Base-by-base conservation (phyloP, 2,113 vertebrate genomes). In the Peromyscus maniculatus region DNA sequence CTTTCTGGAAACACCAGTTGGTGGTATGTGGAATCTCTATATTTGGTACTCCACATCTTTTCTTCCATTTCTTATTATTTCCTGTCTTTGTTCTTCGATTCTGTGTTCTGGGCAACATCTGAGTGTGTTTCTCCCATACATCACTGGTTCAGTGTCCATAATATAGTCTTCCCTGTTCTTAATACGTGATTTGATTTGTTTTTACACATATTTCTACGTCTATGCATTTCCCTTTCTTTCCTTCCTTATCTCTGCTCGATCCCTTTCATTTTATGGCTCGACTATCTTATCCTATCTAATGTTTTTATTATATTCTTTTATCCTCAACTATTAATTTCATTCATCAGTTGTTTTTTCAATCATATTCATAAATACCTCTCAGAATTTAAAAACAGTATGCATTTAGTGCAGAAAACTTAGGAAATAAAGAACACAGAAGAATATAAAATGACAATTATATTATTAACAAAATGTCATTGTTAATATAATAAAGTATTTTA, bases 391-490 rank as follows among this genome's bases (percentile, higher is more conserved):
- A 92, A 17, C 93, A 91, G 46, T 22, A 31, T 83, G 28, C 67
- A 69, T 78, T 78, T 96, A 46, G 36, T 93, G 19, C 21, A 94
- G 57, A 93, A 91, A 67, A 13, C 57, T 94, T 89, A 89, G 67
- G 10, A 96, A 88, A 71, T 77, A 62, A n/a, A 89, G 49, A 88
- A 52, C 28, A 43, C 46, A 55, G 16, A 66, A 62, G 28, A 92
- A 95, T 78, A 67, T 77, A 89, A 90, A 94, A 69, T 91, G 6
- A 91, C 36, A 57, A 87, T 94, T 93, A 89, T 93, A 9, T n/a
- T 7, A 52, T 33, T 93, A 66, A 67, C 11, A 21, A 49, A 66
- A 72, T 89, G 52, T 62, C 52, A 49, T 33, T 36, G 49, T 75
- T 69, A 92, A 36, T 55, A 46, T 84, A 90, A 93, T 59, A 17